phyloP scores from a whole-genome alignment of 1,140 invertebrate genomes.

The Plodia interpunctella region DNA sequence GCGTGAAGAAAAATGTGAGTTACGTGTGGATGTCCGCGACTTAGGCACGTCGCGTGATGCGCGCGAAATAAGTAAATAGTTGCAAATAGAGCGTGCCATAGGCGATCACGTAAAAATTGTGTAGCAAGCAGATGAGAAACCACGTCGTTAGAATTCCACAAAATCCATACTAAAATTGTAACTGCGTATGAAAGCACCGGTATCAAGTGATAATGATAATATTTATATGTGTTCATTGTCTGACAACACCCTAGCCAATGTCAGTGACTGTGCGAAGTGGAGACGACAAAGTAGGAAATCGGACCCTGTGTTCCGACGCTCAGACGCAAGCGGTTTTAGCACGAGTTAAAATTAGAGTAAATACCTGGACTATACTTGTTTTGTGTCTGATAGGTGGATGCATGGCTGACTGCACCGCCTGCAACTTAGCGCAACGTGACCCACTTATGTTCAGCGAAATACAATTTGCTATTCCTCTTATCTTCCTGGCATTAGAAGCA shows the following conservation, averaged over 20 bases:
- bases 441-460: constrained; percentile 53
- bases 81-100: constrained; percentile 65
- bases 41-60: background rate
- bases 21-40: constrained; percentile 1
- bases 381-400: constrained; percentile 29
- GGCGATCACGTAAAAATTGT: constrained; percentile 37
- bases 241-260: too few species aligned
- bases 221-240: too few species aligned
- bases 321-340: background rate
- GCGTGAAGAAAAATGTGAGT: background rate
- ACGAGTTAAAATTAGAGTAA: background rate
- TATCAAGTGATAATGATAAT: too few species aligned
- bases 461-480: constrained; percentile 18
- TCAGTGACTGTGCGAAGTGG: too few species aligned
- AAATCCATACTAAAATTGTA: too few species aligned
- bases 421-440: constrained; percentile 65
- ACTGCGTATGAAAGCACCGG: too few species aligned
- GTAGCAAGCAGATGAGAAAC: background rate
- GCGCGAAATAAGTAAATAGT: constrained; percentile 44
- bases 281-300: too few species aligned
- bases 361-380: background rate
- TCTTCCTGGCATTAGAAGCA: background rate
- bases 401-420: constrained; percentile 43
- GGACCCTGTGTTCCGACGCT: too few species aligned
- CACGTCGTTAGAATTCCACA: too few species aligned